Conservation (phyloP, 1,140 invertebrate genomes). For the Antheraea mylitta region DNA sequence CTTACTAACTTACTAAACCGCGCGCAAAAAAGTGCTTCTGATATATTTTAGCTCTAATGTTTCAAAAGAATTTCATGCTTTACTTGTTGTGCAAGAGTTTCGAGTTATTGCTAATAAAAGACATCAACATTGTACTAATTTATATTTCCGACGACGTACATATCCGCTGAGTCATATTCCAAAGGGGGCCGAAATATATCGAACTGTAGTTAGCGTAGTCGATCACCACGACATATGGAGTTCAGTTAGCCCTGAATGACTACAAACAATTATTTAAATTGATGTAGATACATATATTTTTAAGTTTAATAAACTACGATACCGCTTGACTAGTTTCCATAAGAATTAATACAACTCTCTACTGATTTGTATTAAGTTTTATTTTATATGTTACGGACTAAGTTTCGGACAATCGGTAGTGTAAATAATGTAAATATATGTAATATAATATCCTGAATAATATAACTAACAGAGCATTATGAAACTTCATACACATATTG, state of each 20-base stretch:
- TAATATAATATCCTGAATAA: no score
- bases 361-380: no score
- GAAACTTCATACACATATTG: no score
- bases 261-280: background rate
- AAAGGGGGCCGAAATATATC: conserved; percentile 35
- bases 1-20: no score
- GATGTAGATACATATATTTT: background rate
- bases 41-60: no score
- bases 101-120: background rate
- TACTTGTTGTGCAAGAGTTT: background rate
- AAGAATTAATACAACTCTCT: no score
- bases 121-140: background rate
- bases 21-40: no score
- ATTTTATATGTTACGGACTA: no score
- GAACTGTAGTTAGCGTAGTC: conserved; percentile 51
- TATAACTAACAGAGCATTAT: no score
- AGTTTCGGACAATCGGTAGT: no score
- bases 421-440: no score
- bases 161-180: conserved; percentile 44
- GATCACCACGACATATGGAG: background rate
- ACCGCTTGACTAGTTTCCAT: no score
- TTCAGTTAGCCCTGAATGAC: conserved; percentile 9
- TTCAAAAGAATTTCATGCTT: background rate
- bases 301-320: background rate
- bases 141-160: background rate